phyloP scores from a whole-genome alignment of 2,113 vertebrate genomes.

The Gopherus evgoodei region DNA sequence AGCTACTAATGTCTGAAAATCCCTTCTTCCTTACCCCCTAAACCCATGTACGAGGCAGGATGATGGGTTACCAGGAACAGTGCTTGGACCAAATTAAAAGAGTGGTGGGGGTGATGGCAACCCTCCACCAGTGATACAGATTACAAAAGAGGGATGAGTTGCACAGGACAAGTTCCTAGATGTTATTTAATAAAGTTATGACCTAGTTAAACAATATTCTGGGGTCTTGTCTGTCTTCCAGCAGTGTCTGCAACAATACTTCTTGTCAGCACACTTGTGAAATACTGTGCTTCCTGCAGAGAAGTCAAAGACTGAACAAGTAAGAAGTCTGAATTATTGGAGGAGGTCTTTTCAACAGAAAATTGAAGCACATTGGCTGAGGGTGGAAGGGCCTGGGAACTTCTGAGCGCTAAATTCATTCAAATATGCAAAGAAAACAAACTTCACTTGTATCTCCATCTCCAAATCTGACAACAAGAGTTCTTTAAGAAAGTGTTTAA shows the following conservation, averaged over 20 bases:
- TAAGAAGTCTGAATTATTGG: neutral
- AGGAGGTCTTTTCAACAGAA: neutral
- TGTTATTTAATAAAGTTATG: neutral
- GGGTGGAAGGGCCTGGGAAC: neutral
- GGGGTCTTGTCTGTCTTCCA: neutral
- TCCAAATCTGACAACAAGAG: neutral
- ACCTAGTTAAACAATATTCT: neutral
- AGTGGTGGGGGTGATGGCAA: neutral
- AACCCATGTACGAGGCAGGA: neutral
- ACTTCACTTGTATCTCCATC: neutral
- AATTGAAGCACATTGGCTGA: neutral
- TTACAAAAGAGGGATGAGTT: neutral
- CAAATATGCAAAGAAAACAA: neutral
- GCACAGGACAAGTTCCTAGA: neutral
- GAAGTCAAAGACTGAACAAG: neutral
- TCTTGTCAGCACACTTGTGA: neutral
- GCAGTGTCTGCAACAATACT: neutral
- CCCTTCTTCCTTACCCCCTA: neutral
- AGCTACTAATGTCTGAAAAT: neutral
- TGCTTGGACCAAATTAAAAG: neutral
- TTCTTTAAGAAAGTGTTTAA: constrained; percentile 4
- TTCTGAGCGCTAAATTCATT: neutral
- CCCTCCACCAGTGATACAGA: neutral
- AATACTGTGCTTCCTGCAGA: neutral
- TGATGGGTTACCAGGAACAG: neutral